phyloP scores from a whole-genome alignment of 2,888 invertebrate genomes.

The Lasioglossum zephyrum region DNA sequence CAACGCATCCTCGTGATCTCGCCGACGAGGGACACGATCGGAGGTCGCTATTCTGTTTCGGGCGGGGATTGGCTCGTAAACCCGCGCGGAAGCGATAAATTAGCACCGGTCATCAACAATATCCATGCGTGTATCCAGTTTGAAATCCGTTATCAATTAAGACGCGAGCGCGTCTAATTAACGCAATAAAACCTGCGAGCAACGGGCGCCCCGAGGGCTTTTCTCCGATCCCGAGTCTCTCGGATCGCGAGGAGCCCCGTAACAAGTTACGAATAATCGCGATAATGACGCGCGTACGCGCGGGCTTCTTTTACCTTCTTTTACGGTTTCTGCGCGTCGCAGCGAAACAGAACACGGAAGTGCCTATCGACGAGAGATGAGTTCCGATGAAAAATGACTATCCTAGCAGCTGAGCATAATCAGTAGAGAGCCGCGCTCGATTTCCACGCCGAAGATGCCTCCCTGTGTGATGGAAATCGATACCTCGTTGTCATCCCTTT shows the following conservation, averaged over 20 bases:
- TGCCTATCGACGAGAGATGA: slow-evolving; percentile 42
- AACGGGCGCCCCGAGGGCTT: not conserved
- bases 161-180: not conserved
- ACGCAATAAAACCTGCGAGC: not conserved
- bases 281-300: slow-evolving; percentile 25
- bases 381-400: slow-evolving; percentile 47
- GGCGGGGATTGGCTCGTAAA: not conserved
- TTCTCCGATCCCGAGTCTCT: not conserved
- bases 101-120: not conserved
- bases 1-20: not conserved
- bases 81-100: not conserved
- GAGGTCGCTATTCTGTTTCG: not conserved
- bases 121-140: not conserved
- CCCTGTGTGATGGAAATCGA: not conserved
- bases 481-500: not conserved
- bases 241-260: not conserved
- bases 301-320: not conserved
- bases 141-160: slow-evolving; percentile 13
- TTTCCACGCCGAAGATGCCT: not conserved
- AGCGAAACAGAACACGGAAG: slow-evolving; percentile 44
- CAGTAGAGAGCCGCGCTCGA: not conserved
- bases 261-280: slow-evolving; percentile 44
- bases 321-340: slow-evolving; percentile 3
- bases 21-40: not conserved
- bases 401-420: slow-evolving; percentile 51